Conservation (phyloP, 2,797 vertebrate species). For the Cirrhinus mrigala region DNA sequence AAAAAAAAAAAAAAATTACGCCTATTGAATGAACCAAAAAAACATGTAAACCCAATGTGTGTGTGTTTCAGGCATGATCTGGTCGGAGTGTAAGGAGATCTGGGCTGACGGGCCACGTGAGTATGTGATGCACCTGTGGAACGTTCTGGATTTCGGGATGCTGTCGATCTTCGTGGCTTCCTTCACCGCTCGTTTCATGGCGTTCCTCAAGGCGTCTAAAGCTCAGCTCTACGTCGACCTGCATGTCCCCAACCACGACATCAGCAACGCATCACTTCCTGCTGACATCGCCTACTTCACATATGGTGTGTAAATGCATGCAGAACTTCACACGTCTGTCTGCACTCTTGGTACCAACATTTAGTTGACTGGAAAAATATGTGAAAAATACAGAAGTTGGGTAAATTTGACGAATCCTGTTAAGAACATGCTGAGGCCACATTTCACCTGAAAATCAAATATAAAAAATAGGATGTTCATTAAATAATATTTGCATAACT, state of each 20-base stretch:
- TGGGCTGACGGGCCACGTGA: conserved; percentile 94
- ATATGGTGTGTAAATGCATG: conserved; percentile 77
- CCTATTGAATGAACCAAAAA: too few species aligned
- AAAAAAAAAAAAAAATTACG: too few species aligned
- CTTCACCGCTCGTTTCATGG: conserved; percentile 95
- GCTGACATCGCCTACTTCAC: conserved; percentile 96
- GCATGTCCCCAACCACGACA: conserved; percentile 86
- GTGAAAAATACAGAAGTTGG: not conserved
- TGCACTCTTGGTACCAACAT: not conserved
- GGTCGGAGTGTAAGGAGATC: conserved; percentile 98
- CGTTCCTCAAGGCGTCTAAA: conserved; percentile 94
- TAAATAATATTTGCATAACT: too few species aligned
- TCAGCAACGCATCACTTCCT: conserved; percentile 89
- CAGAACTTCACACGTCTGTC: not conserved
- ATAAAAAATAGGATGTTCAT: too few species aligned
- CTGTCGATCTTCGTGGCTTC: conserved; percentile 96
- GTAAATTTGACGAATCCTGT: not conserved
- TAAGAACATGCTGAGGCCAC: not conserved
- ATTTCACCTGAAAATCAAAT: not conserved
- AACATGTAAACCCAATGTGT: not conserved
- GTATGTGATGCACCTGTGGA: conserved; percentile 94
- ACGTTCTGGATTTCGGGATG: conserved; percentile 96
- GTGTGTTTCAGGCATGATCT: conserved; percentile 86
- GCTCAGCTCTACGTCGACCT: conserved; percentile 94
- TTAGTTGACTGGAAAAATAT: not conserved